Evolutionary conservation across 2,888 invertebrate genomes (phyloP), one percentile per base, ranked within the genome.

Genomic region (Synanthedon myopaeformis): DNA sequence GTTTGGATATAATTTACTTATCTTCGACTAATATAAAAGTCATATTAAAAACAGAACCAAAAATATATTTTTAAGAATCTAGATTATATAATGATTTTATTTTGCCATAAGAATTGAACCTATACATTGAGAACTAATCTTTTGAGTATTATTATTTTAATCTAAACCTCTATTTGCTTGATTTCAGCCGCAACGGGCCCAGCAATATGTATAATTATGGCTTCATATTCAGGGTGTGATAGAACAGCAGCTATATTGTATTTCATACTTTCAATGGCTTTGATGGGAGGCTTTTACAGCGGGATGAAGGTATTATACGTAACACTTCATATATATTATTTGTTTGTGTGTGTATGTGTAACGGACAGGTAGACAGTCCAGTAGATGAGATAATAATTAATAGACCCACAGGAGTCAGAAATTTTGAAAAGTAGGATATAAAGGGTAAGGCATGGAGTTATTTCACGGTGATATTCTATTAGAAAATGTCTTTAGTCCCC

Each of bases 221-320:
- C 91, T 0, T 90, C 91, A 0, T 91, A 92, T 63, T 79, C 90
- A 0, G 91, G 90, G 2, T 92, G 91, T 60, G 81, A 91, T 59
- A 64, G 87, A 19, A 72, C 74, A 19, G 72, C 81, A 42, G 70
- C 88, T 5, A 88, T 91, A 62, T 86, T 89, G 4, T 88, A 91
- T 64, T 91, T 92, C 61, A 88, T 91, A 4, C 60, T 91, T 13
- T 90, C 88, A n/a, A 89, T 92, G 90, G 90, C 90, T 42, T 87
- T 91, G n/a, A 92, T 92, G 92, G 93, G 92, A 35, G 90, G 91
- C 12, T 92, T 91, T 67, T 92, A 92, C 70, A 90, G 92, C 57
- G 91, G 91, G 48, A 89, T 92, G 89, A 91, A 91, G 79, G 91
- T 84, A 66, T 23, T 23, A 23, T 23, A 23, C 23, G 5, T 5